A percentile compares a stretch with the other conserved stretches of the same genome.
phyloP scores from a whole-genome alignment of 2,888 invertebrate species.

The Aphidius colemani region DNA sequence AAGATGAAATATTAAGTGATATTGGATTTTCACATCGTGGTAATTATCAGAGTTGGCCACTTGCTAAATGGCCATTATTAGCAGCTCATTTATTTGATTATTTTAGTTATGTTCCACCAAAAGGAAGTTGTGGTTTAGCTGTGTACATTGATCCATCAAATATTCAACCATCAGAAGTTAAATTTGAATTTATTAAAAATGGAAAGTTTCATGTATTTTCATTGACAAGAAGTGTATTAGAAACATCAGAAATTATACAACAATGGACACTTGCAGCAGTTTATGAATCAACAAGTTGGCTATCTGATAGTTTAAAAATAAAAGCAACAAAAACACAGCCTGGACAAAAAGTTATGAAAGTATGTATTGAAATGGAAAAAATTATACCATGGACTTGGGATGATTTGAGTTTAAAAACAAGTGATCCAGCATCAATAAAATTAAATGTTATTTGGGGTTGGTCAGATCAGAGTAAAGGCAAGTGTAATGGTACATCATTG shows the following conservation, averaged over 20 bases:
- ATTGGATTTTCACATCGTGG: constrained; percentile 51
- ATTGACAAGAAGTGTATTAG: constrained; percentile 46
- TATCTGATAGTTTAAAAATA: constrained; percentile 49
- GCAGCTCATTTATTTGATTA: constrained; percentile 54
- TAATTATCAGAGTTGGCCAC: constrained; percentile 52
- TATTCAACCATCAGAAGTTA: constrained; percentile 46
- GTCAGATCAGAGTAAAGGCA: constrained; percentile 48
- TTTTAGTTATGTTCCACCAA: constrained; percentile 52
- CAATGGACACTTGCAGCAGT: constrained; percentile 52
- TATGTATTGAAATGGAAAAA: constrained; percentile 50
- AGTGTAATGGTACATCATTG: constrained; percentile 50
- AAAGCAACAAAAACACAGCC: constrained; percentile 49
- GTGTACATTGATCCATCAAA: constrained; percentile 48
- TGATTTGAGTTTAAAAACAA: constrained; percentile 48
- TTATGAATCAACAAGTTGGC: constrained; percentile 48
- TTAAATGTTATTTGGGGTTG: constrained; percentile 49
- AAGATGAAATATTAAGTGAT: constrained; percentile 44
- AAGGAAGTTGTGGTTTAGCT: constrained; percentile 53
- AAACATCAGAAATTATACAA: constrained; percentile 43
- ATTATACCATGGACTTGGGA: constrained; percentile 53
- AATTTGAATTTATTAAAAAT: constrained; percentile 43
- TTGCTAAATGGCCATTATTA: constrained; percentile 46
- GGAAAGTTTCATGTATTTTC: constrained; percentile 45
- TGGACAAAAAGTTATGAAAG: constrained; percentile 48
- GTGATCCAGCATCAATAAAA: constrained; percentile 43